A percentile compares a stretch with the other conserved stretches of the same genome.
These are phyloP conservation scores for Patiria miniata DNA, from an alignment of 35 echinoderm and acorn worm species.

Conservation along the genomic window DNA sequence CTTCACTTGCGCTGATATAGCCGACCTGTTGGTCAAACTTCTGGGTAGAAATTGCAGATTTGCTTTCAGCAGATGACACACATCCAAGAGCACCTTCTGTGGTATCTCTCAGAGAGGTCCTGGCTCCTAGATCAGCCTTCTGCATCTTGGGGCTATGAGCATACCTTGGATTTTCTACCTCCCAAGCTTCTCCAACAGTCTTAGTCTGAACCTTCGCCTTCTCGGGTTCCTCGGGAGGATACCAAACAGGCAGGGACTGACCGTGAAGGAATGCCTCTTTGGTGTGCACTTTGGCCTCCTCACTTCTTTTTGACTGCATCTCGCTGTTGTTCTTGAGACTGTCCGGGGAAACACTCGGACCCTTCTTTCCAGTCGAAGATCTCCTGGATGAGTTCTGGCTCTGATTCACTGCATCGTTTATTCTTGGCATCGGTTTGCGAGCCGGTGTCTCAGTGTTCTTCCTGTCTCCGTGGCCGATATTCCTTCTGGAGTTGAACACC, in stretches of 20 bases:
- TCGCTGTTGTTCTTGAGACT: background rate
- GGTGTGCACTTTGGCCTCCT: slow-evolving; percentile 36
- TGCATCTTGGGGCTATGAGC: slow-evolving; percentile 4
- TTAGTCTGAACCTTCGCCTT: background rate
- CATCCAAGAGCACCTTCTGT: background rate
- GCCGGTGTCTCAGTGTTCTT: background rate
- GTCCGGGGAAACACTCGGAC: background rate
- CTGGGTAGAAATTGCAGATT: background rate
- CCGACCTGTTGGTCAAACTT: background rate
- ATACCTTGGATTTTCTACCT: slow-evolving; percentile 73
- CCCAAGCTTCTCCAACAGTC: slow-evolving; percentile 23
- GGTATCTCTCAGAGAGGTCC: background rate
- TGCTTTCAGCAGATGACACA: background rate
- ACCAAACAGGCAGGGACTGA: slow-evolving; percentile 71
- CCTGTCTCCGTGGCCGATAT: background rate
- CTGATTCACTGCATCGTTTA: background rate
- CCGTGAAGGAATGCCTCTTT: slow-evolving; percentile 54
- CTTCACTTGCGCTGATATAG: too few relatives aligned
- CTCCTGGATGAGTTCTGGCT: background rate
- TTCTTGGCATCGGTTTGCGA: background rate
- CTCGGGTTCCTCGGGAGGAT: slow-evolving; percentile 19
- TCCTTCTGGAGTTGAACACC: too few relatives aligned
- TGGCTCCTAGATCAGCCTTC: background rate
- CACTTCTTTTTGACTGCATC: slow-evolving; percentile 36
- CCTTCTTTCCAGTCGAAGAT: background rate